These are phyloP conservation scores for Pelobates cultripes DNA, from an alignment of 2,797 vertebrate species.

Conservation along the genomic window DNA sequence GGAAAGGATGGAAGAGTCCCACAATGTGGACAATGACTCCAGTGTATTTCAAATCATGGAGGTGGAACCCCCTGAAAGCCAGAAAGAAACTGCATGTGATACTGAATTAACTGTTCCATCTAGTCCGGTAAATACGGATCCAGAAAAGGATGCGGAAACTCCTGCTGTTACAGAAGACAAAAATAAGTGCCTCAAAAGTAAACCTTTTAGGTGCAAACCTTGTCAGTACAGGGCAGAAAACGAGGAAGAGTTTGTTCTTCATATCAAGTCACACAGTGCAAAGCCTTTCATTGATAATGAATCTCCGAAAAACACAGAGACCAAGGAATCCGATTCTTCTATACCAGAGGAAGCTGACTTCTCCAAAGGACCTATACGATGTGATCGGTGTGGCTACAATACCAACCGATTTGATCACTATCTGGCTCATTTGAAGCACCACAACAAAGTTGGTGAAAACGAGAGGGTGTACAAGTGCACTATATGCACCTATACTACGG, in stretches of 20 bases:
- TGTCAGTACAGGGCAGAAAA: slow-evolving; percentile 90
- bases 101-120: slow-evolving; percentile 8
- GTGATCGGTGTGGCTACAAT: slow-evolving; percentile 96
- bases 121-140: slow-evolving; percentile 59
- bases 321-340: slow-evolving; percentile 67
- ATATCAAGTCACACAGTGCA: slow-evolving; percentile 86
- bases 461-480: slow-evolving; percentile 91
- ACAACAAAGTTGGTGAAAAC: slow-evolving; percentile 89
- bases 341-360: slow-evolving; percentile 73
- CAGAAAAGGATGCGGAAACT: slow-evolving; percentile 56
- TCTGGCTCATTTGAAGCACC: slow-evolving; percentile 93
- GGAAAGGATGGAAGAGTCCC: slow-evolving; percentile 73
- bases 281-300: slow-evolving; percentile 91
- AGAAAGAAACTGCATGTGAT: slow-evolving; percentile 54
- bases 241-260: slow-evolving; percentile 89
- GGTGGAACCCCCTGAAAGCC: slow-evolving; percentile 62
- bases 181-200: slow-evolving; percentile 81
- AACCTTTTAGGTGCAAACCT: slow-evolving; percentile 93
- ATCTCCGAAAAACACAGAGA: slow-evolving; percentile 80
- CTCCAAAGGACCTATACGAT: slow-evolving; percentile 90
- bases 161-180: slow-evolving; percentile 70
- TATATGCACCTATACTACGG: slow-evolving; percentile 92
- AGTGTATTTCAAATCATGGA: slow-evolving; percentile 72
- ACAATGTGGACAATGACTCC: slow-evolving; percentile 68
- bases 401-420: slow-evolving; percentile 97